Conservation (phyloP, 1,140 invertebrate genomes). For the Sycobia sp. region DNA sequence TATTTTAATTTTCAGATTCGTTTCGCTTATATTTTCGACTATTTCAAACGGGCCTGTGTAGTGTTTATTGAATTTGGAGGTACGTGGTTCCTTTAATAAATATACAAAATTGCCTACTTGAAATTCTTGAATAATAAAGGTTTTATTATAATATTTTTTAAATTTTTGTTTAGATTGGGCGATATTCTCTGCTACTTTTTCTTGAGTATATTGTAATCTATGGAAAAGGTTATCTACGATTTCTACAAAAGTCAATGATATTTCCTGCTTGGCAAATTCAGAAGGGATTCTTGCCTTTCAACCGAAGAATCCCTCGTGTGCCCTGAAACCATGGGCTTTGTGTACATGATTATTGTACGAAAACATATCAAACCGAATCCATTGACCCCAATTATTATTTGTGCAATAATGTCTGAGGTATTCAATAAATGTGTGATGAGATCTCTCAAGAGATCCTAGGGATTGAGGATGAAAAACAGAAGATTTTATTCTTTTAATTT, state of each 20-base stretch:
- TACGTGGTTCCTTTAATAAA: slow-evolving; percentile 14
- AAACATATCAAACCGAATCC: slow-evolving; percentile 38
- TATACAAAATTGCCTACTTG: slow-evolving; percentile 21
- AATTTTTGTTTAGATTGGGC: slow-evolving; percentile 8
- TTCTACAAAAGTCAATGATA: neutral
- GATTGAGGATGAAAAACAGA: slow-evolving; percentile 34
- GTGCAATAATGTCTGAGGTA: slow-evolving; percentile 28
- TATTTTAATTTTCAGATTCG: slow-evolving; percentile 6
- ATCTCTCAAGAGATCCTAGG: slow-evolving; percentile 26
- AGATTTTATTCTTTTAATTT: slow-evolving; percentile 26
- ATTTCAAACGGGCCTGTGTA: slow-evolving; percentile 12
- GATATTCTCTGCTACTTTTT: no score
- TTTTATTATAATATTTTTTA: slow-evolving; percentile 19
- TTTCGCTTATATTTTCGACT: neutral
- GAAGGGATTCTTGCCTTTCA: slow-evolving; percentile 1
- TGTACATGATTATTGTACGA: slow-evolving; percentile 31
- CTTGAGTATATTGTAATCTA: neutral
- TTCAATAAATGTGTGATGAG: slow-evolving; percentile 24
- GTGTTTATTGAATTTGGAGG: slow-evolving; percentile 5
- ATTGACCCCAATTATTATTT: slow-evolving; percentile 48
- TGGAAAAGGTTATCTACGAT: neutral
- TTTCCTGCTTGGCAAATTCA: neutral
- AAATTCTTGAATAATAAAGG: neutral
- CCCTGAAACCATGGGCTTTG: neutral
- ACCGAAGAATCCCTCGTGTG: neutral